phyloP scores from a whole-genome alignment of 2,113 vertebrate genomes.

The Zapus hudsonius region DNA sequence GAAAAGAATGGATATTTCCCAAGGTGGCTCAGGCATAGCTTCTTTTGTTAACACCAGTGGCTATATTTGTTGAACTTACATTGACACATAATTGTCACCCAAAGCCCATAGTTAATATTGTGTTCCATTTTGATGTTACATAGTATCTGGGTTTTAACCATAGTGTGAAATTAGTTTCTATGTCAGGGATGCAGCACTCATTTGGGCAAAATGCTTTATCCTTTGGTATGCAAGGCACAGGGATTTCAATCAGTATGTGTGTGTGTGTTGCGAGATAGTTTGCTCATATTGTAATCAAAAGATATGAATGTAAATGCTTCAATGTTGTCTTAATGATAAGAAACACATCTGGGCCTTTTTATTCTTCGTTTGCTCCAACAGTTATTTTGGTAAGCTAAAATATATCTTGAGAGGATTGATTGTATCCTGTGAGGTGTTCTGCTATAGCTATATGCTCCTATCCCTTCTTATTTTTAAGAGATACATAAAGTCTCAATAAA shows the following conservation, averaged over 20 bases:
- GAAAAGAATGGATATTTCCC: not conserved
- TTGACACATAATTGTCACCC: not conserved
- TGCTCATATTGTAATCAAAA: not conserved
- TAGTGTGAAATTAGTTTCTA: no score
- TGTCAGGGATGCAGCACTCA: no score
- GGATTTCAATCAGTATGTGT: not conserved
- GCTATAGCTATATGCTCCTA: not conserved
- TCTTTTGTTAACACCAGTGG: not conserved
- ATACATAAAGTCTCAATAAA: not conserved
- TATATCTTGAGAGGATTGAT: not conserved
- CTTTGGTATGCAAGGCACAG: no score
- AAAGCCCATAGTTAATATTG: not conserved
- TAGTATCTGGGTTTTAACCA: no score
- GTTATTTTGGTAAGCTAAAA: not conserved
- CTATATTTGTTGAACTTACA: not conserved
- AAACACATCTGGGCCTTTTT: not conserved
- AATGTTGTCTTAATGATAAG: not conserved
- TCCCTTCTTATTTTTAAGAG: not conserved
- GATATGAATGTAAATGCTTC: not conserved
- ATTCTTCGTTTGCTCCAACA: not conserved
- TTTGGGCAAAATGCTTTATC: no score
- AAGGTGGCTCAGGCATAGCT: no score
- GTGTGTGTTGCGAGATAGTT: not conserved
- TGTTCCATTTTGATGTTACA: not conserved
- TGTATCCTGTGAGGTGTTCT: not conserved